Percentiles rank a stretch among this genome's conserved stretches.
Conservation (phyloP, 2,888 invertebrate genomes). For the Litoditis marina region DNA sequence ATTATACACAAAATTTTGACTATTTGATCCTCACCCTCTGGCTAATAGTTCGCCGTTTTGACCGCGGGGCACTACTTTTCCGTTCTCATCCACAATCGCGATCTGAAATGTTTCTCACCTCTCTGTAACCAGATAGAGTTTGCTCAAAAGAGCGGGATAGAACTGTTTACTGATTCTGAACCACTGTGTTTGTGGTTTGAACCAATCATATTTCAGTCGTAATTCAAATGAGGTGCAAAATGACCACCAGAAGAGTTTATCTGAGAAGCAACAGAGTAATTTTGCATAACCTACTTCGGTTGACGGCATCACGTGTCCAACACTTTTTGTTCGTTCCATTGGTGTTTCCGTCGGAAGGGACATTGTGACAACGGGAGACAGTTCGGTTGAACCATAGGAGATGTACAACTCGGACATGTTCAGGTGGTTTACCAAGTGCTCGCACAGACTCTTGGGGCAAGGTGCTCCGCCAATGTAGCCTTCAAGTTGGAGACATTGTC, state of each 20-base stretch:
- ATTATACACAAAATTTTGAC: too few species aligned
- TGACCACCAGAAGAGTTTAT: too few species aligned
- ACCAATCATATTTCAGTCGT: too few species aligned
- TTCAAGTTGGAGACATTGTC: too few species aligned
- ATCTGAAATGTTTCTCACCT: too few species aligned
- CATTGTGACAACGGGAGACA: conserved; percentile 17
- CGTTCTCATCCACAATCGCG: conserved; percentile 68
- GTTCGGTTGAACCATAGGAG: conserved; percentile 20
- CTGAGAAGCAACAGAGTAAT: too few species aligned
- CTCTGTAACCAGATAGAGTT: too few species aligned
- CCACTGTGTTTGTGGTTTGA: too few species aligned
- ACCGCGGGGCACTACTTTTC: conserved; percentile 72
- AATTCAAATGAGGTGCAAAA: too few species aligned
- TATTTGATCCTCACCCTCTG: conserved; percentile 62
- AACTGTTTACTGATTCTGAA: too few species aligned
- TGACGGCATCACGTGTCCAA: conserved; percentile 14
- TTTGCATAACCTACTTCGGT: conserved; percentile 10
- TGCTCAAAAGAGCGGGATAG: too few species aligned
- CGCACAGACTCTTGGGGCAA: conserved; percentile 68
- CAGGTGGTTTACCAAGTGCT: conserved; percentile 64
- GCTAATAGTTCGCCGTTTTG: conserved; percentile 75
- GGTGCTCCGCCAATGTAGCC: conserved; percentile 76
- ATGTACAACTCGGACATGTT: conserved; percentile 59
- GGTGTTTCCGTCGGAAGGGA: neutral
- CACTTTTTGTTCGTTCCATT: conserved; percentile 12